These are phyloP conservation scores for Cydia amplana DNA, from an alignment of 1,140 invertebrate species.

Conservation along the genomic window DNA sequence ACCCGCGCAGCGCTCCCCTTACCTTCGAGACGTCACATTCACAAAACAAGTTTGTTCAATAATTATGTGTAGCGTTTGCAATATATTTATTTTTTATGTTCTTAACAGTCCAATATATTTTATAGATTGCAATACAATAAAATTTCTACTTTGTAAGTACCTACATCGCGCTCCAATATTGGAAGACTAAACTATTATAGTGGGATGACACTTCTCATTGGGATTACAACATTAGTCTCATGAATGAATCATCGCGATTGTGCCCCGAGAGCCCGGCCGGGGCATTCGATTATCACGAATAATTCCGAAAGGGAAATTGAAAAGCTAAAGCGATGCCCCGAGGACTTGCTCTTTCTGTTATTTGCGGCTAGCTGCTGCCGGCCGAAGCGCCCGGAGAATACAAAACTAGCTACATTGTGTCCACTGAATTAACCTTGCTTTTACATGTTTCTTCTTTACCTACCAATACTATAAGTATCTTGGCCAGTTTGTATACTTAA, in stretches of 20 bases:
- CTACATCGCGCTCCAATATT: constrained; percentile 36
- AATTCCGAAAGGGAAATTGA: constrained; percentile 79
- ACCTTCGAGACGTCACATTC: constrained; percentile 17
- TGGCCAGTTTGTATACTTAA: no score
- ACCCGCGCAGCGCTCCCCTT: constrained; percentile 17
- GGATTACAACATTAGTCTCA: constrained; percentile 68
- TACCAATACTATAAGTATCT: constrained; percentile 5
- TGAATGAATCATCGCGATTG: constrained; percentile 75
- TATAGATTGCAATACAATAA: neutral
- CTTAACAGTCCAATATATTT: no score
- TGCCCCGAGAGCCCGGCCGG: constrained; percentile 61
- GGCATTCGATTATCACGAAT: constrained; percentile 78
- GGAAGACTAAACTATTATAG: constrained; percentile 24
- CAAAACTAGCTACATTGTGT: constrained; percentile 53
- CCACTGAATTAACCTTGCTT: constrained; percentile 37
- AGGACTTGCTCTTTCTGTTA: constrained; percentile 78
- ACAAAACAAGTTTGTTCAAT: constrained; percentile 13
- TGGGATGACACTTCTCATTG: constrained; percentile 53
- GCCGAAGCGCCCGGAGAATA: constrained; percentile 58
- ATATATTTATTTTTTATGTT: neutral
- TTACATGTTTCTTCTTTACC: neutral
- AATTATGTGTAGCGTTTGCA: neutral
- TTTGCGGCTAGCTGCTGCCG: constrained; percentile 59
- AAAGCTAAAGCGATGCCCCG: constrained; percentile 75
- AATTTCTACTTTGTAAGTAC: neutral